These are phyloP conservation scores for Eumeta japonica DNA, from an alignment of 1,140 invertebrate species.

Conservation along the genomic window DNA sequence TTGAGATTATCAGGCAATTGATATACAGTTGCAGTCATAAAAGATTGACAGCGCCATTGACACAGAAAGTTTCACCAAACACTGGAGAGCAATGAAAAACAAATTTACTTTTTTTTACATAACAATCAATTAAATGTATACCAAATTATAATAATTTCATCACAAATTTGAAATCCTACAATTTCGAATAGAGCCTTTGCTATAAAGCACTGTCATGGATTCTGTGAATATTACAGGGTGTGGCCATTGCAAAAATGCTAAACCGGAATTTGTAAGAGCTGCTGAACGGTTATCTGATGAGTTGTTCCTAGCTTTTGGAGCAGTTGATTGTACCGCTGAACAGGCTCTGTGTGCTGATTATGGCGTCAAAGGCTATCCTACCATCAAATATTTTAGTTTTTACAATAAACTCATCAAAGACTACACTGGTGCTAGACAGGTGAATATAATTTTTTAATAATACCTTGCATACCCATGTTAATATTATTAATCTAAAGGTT, in stretches of 20 bases:
- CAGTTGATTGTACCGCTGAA: conserved; percentile 79
- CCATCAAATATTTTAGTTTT: conserved; percentile 84
- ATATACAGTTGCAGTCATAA: too few relatives aligned
- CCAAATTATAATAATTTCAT: too few relatives aligned
- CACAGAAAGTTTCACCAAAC: too few relatives aligned
- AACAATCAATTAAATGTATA: too few relatives aligned
- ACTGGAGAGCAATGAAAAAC: too few relatives aligned
- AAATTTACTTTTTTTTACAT: too few relatives aligned
- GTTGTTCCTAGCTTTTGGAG: conserved; percentile 73
- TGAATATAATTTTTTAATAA: conserved; percentile 27
- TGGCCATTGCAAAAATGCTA: conserved; percentile 86
- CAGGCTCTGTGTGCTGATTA: conserved; percentile 65
- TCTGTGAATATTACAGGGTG: conserved; percentile 85
- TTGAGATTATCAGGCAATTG: too few relatives aligned
- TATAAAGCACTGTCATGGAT: not conserved
- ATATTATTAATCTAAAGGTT: too few relatives aligned
- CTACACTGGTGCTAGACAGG: conserved; percentile 75
- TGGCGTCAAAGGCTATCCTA: conserved; percentile 82
- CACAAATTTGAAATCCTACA: too few relatives aligned
- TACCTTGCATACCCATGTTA: too few relatives aligned
- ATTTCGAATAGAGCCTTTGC: not conserved
- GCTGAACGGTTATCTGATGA: conserved; percentile 74
- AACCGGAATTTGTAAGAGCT: conserved; percentile 79
- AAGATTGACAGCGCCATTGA: too few relatives aligned
- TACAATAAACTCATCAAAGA: conserved; percentile 67